Conservation (phyloP, 1,140 invertebrate species). For the Venturia canescens region DNA sequence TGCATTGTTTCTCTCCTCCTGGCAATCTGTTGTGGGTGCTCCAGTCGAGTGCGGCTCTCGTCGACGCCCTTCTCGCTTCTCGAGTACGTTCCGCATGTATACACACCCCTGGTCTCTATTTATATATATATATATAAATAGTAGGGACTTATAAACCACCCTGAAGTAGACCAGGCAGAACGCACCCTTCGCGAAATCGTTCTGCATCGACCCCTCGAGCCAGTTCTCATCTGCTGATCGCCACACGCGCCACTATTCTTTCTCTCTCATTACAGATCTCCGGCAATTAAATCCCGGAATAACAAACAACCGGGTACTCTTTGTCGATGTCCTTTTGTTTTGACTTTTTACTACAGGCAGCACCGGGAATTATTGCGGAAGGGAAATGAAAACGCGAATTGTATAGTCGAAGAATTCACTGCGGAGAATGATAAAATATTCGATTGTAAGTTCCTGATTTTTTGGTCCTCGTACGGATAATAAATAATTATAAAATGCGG, state of each 20-base stretch:
- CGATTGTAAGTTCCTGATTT: not conserved
- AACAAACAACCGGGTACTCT: not conserved
- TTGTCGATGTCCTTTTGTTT: not conserved
- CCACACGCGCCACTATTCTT: not conserved
- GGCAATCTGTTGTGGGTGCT: constrained; percentile 73
- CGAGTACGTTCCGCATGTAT: constrained; percentile 40
- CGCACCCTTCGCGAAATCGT: not conserved
- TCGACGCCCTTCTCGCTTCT: constrained; percentile 46
- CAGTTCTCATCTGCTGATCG: constrained; percentile 4
- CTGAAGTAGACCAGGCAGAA: constrained; percentile 40
- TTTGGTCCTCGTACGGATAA: not conserved
- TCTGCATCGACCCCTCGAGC: constrained; percentile 10
- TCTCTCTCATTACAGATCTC: not conserved
- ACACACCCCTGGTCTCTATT: not conserved
- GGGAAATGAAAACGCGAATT: too few relatives aligned
- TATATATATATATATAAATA: constrained; percentile 43
- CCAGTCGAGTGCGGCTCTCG: constrained; percentile 69
- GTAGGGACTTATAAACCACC: constrained; percentile 69
- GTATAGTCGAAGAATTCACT: too few relatives aligned
- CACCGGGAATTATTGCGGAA: not conserved
- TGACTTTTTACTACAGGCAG: not conserved
- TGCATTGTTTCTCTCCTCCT: constrained; percentile 71
- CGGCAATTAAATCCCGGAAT: not conserved
- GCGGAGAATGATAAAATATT: not conserved
- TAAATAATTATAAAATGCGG: not conserved